Conservation (phyloP, 2,113 vertebrate genomes). For the Corythornis vintsioides region DNA sequence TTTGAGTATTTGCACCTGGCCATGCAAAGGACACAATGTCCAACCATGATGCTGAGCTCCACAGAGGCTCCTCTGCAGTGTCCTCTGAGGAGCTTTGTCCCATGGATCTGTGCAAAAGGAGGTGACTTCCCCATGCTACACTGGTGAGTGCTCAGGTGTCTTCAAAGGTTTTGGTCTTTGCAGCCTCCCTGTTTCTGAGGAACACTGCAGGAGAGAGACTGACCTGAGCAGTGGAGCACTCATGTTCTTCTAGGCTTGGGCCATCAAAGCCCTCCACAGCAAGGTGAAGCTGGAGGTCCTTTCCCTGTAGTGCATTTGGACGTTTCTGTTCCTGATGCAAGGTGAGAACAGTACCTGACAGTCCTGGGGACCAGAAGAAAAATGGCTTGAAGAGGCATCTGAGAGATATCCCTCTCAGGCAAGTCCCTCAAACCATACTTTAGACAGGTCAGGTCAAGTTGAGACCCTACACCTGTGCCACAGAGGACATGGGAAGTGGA, state of each 20-base stretch:
- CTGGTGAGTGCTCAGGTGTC: not conserved
- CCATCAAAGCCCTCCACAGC: not conserved
- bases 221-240: not conserved
- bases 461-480: accelerated
- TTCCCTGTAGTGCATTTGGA: not conserved
- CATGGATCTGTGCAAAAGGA: not conserved
- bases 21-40: not conserved
- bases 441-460: not conserved
- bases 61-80: not conserved
- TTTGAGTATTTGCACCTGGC: not conserved
- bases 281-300: not conserved
- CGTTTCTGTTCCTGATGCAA: not conserved
- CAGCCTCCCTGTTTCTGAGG: not conserved
- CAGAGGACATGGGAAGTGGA: not conserved
- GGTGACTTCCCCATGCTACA: not conserved
- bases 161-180: not conserved
- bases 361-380: not conserved
- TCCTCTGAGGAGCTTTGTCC: not conserved
- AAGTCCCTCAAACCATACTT: not conserved
- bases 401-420: not conserved
- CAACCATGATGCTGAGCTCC: not conserved
- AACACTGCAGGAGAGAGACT: not conserved
- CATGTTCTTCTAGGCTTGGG: not conserved
- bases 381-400: not conserved
- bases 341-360: not conserved